Evolutionary conservation across 2,888 invertebrate genomes (phyloP), one percentile per base, ranked within the genome.

Genomic region (Brenthis daphne): DNA sequence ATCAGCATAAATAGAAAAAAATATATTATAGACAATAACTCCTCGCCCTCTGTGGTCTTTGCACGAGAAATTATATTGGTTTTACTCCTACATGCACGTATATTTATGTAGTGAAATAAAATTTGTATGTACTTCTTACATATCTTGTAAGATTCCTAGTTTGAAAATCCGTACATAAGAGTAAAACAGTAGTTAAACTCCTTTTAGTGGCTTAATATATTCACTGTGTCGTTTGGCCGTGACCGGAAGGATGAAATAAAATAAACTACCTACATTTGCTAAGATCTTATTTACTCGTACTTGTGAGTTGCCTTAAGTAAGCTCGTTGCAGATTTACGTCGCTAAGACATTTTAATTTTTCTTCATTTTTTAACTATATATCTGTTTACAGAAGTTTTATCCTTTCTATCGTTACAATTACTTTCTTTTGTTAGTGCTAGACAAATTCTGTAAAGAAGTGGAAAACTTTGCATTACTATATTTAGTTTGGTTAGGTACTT

Each of bases 141-240:
- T 43, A n/a, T 16, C 12, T 58, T 20, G 53, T 61, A 20, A 6
- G 33, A n/a, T 50, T 16, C 51, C n/a, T 51, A 51, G 13, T 20
- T 63, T 14, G 37, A 12, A 33, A 48, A 64, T 58, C 47, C 33
- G 33, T 55, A 58, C 20, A 64, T 64, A 66, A 57, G 67, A 69
- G 60, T 64, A 54, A 71, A 66, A 65, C 63, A 65, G 65, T 24
- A 24, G 51, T 58, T 63, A 55, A 66, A 63, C 66, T 60, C 55
- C 48, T 64, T 71, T 69, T 64, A 65, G 68, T 68, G 58, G 60
- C 47, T 66, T 64, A 67, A 67, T 71, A 69, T 69, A 72, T 69
- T 61, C 71, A 56, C 61, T 51, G 53, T 64, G 67, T 64, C 67
- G 64, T 71, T 69, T 69, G 57, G 63, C 64, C 69, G 67, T 67